phyloP scores from a whole-genome alignment of 1,140 invertebrate genomes.

The Drosophila cardini region DNA sequence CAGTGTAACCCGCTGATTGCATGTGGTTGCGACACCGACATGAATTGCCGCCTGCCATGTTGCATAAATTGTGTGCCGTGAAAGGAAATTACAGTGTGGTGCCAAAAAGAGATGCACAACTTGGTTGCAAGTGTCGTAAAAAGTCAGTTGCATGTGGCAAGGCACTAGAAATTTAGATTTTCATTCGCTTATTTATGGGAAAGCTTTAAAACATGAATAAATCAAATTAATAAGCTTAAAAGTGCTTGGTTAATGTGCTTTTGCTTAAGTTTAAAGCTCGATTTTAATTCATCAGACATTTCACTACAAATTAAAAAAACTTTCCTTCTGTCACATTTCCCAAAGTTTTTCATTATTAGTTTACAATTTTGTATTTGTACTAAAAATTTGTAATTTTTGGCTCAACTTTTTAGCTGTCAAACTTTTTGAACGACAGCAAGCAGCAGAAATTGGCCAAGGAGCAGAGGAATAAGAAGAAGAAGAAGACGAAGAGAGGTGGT shows the following conservation, averaged over 20 bases:
- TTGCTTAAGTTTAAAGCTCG: not conserved
- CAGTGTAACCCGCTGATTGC: conserved; percentile 39
- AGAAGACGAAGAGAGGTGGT: conserved; percentile 1
- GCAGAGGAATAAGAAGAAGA: not conserved
- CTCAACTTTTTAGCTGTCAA: conserved; percentile 31
- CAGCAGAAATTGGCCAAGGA: no score
- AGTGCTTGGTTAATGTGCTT: not conserved
- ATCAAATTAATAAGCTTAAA: conserved; percentile 3
- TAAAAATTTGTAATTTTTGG: conserved; percentile 4
- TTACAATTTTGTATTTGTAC: conserved; percentile 1
- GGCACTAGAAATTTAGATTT: not conserved
- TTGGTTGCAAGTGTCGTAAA: conserved; percentile 2
- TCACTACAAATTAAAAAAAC: not conserved
- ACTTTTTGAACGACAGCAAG: conserved; percentile 15
- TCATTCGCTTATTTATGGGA: not conserved
- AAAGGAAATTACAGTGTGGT: conserved; percentile 28
- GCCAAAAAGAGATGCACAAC: conserved; percentile 18
- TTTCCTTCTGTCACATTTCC: not conserved
- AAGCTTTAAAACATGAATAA: not conserved
- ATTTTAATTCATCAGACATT: no score
- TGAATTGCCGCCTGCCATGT: conserved; percentile 34
- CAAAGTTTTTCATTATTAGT: not conserved
- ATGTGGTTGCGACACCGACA: conserved; percentile 38
- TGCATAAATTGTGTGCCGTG: conserved; percentile 61
- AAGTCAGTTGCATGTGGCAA: conserved; percentile 1